Evolutionary conservation across 2,113 vertebrate genomes (phyloP).

Genomic region (Corythoichthys haematopterus): DNA sequence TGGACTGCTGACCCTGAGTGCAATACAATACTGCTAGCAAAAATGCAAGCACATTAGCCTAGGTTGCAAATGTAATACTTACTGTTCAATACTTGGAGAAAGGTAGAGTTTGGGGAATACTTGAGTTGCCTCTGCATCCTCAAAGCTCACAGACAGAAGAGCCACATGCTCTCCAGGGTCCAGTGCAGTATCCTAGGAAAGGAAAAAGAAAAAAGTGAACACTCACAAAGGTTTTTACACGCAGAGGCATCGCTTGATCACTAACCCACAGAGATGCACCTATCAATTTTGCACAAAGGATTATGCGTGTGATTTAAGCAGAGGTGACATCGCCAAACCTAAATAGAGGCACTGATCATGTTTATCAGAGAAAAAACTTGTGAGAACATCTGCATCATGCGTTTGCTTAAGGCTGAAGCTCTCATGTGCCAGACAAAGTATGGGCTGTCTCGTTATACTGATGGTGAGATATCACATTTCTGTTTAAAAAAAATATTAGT

Average conservation of each 20-base stretch:
- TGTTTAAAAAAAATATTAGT: background rate
- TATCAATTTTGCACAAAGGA: background rate
- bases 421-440: background rate
- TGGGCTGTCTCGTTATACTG: background rate
- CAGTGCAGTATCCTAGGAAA: conserved; percentile 84
- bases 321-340: background rate
- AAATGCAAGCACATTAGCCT: conserved; percentile 6
- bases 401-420: background rate
- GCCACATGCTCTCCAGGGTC: conserved; percentile 96
- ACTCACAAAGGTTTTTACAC: background rate
- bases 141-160: conserved; percentile 93
- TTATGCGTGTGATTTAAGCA: background rate
- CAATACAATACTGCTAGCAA: background rate
- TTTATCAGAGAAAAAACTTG: background rate
- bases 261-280: background rate
- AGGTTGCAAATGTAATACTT: conserved; percentile 63
- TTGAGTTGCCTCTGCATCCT: conserved; percentile 95
- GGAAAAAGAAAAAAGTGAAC: conserved; percentile 12
- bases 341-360: background rate
- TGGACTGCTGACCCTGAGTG: background rate
- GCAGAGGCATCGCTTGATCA: background rate
- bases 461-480: background rate
- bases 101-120: conserved; percentile 95
- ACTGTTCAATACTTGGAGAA: conserved; percentile 97
- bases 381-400: too few relatives aligned